These are phyloP conservation scores for Falcaria lacertinaria DNA, from an alignment of 2,888 invertebrate genomes.

Conservation along the genomic window DNA sequence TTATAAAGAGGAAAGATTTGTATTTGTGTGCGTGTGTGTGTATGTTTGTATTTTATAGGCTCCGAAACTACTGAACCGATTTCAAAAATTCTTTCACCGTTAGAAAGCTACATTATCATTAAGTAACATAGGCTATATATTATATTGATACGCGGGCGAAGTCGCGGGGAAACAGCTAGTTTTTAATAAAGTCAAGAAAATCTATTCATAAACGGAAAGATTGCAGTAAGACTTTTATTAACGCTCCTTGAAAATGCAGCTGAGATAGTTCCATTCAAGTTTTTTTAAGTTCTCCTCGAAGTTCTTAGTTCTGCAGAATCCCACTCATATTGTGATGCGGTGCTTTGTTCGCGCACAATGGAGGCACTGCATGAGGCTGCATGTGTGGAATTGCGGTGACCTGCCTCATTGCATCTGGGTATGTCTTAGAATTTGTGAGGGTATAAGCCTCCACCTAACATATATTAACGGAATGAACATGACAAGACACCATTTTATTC, in stretches of 20 bases:
- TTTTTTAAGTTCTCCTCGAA: constrained; percentile 63
- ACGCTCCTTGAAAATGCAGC: constrained; percentile 43
- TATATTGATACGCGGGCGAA: no score
- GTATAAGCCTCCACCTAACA: no score
- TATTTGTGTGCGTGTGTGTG: no score
- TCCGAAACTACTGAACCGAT: no score
- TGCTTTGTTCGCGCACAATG: constrained; percentile 68
- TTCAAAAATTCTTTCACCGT: no score
- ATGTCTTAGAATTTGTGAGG: constrained; percentile 46
- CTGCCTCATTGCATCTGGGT: constrained; percentile 52
- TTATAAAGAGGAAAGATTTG: no score
- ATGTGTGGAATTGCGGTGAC: constrained; percentile 62
- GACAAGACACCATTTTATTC: no score
- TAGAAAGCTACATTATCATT: no score
- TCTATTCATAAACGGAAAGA: background rate
- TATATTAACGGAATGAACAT: no score
- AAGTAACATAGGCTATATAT: no score
- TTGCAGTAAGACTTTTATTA: constrained; percentile 27
- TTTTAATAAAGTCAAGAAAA: background rate
- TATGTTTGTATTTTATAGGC: no score
- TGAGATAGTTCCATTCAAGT: constrained; percentile 64
- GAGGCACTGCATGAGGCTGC: constrained; percentile 33
- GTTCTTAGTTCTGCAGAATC: constrained; percentile 55
- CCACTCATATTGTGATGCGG: constrained; percentile 52
- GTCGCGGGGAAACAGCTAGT: no score